Base-by-base conservation (phyloP, 2,888 invertebrate species). In the Chironomus tentans region DNA sequence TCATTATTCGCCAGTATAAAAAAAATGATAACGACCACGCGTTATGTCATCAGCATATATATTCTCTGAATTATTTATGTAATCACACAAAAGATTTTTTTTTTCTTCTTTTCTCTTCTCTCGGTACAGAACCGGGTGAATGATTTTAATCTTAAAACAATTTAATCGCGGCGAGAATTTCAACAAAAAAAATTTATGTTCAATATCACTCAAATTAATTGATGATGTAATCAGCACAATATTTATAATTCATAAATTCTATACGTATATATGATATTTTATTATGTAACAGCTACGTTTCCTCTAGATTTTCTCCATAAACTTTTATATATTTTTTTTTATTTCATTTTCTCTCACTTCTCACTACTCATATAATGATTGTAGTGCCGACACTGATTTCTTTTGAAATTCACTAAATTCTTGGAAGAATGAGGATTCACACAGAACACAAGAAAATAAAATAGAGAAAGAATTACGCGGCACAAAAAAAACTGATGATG, bases 31-130 rank as follows among this genome's bases (percentile, higher is more conserved):
- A 74, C 74, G 68, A 24, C 68, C 50, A 18, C 46, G 62, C 28
- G 74, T 74, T 74, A 74, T 74, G 68, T 74, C 74, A 74, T 74
- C 74, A 74, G 68, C 74, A 74, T 74, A n/a, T n/a, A n/a, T n/a
- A 68, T 74, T 74, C 68, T 74, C 74, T 65, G 65, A 65, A 48
- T 74, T 68, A 74, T 74, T 74, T 74, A 74, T 74, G 74, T 74
- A 74, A 74, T 74, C 74, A 68, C 15, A 72, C 24, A 22, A 71
- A 56, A 71, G 50, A 71, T 28, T 62, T 74, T 74, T 74, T 61
- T 72, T 38, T 12, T 73, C 28, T 65, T 47, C 48, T n/a, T 18
- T 62, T 62, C 5, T 73, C 24, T 21, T 61, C 48, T 73, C 65
- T 6, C 24, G 5, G 21, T 24, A 65, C 65, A 24, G 7, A 22